These are phyloP conservation scores for Andrena chrysosceles DNA, from an alignment of 2,888 invertebrate species.

Conservation along the genomic window DNA sequence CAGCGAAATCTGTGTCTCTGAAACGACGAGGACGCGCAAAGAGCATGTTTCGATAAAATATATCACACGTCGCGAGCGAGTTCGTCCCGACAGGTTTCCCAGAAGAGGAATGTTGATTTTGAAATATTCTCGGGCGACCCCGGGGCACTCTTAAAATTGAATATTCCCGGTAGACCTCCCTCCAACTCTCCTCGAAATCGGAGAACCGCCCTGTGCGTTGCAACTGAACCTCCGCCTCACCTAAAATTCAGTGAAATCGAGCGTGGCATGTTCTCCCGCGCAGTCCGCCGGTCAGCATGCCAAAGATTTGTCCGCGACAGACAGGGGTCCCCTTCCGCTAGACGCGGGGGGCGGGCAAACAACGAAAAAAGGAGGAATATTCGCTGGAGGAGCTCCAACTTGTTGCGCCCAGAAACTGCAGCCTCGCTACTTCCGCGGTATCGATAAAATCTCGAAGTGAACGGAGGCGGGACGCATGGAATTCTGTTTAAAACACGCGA, in stretches of 20 bases:
- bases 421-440: slow-evolving; percentile 17
- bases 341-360: background rate
- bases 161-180: no score
- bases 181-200: no score
- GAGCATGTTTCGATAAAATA: no score
- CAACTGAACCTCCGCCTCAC: no score
- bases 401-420: slow-evolving; percentile 41
- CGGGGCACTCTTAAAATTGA: no score
- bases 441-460: slow-evolving; percentile 2
- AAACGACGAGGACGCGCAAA: no score
- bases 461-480: background rate
- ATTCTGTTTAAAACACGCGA: slow-evolving; percentile 8
- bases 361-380: slow-evolving; percentile 25
- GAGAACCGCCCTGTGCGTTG: no score
- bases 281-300: background rate
- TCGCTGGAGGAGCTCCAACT: slow-evolving; percentile 44
- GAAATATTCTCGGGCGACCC: no score
- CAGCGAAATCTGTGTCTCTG: no score
- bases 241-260: background rate
- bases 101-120: no score
- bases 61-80: no score
- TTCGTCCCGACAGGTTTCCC: no score
- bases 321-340: background rate
- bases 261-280: background rate
- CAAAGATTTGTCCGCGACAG: background rate